These are phyloP conservation scores for Protophormia terraenovae DNA, from an alignment of 2,888 invertebrate species.

Conservation along the genomic window DNA sequence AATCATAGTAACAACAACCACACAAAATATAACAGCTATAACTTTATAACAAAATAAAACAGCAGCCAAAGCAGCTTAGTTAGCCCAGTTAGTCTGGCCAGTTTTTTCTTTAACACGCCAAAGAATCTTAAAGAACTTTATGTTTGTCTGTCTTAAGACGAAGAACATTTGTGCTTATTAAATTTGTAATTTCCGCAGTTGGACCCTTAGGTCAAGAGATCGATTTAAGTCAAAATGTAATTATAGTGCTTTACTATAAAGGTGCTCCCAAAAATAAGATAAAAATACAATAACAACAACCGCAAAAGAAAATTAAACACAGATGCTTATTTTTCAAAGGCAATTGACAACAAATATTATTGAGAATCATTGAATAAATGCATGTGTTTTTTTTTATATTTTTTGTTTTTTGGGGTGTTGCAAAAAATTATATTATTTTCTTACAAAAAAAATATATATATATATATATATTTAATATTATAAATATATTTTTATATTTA, in stretches of 20 bases:
- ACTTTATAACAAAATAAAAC: no score
- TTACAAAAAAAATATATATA: no score
- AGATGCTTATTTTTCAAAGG: background rate
- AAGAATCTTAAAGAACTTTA: background rate
- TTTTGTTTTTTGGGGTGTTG: no score
- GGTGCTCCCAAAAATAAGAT: conserved; percentile 53
- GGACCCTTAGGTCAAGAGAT: conserved; percentile 79
- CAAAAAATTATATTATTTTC: no score
- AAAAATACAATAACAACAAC: conserved; percentile 16
- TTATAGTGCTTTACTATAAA: conserved; percentile 70
- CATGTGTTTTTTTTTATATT: background rate
- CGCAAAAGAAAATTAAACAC: conserved; percentile 48
- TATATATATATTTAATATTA: no score
- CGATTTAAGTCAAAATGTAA: conserved; percentile 79
- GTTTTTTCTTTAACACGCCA: background rate
- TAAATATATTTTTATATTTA: no score
- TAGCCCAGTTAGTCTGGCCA: conserved; percentile 44
- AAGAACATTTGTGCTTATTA: conserved; percentile 74
- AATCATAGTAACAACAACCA: conserved; percentile 5
- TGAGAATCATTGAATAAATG: background rate
- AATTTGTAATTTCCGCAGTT: conserved; percentile 80
- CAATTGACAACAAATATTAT: background rate
- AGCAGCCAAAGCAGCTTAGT: background rate
- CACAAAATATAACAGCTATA: background rate
- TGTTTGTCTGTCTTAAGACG: conserved; percentile 1